Evolutionary conservation across 1,140 invertebrate genomes (phyloP).

Genomic region (Cyclina sinensis): DNA sequence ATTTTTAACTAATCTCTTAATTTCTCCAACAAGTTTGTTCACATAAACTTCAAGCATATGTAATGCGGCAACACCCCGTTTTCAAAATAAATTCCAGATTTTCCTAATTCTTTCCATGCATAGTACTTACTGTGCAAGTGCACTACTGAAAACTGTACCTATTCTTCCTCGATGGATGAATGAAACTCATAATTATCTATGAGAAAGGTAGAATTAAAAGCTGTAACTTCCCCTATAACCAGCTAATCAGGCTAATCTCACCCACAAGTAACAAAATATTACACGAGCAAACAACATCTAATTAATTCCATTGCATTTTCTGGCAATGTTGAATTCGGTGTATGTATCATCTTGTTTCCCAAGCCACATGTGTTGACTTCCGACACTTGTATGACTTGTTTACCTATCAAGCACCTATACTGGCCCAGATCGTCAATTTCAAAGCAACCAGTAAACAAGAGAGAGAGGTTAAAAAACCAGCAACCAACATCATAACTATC

Average conservation of each 20-base stretch:
- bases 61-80: not conserved
- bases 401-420: not conserved
- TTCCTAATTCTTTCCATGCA: not conserved
- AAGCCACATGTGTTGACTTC: not conserved
- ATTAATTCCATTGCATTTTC: conserved; percentile 41
- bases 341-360: not conserved
- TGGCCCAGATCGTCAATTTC: not conserved
- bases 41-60: not conserved
- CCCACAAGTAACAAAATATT: not conserved
- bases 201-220: too few species aligned
- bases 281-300: not conserved
- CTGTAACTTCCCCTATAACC: too few species aligned
- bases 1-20: not conserved
- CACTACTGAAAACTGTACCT: too few species aligned
- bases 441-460: not conserved
- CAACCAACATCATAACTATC: not conserved
- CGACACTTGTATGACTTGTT: conserved; percentile 22
- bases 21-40: not conserved
- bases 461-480: not conserved
- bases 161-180: too few species aligned
- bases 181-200: too few species aligned
- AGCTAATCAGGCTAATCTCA: not conserved
- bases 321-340: not conserved
- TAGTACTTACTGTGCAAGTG: too few species aligned
- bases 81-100: conserved; percentile 9